A percentile compares a stretch with the other conserved stretches of the same genome.
Evolutionary conservation across 1,140 invertebrate species (phyloP).

Genomic region (Triops longicaudatus): DNA sequence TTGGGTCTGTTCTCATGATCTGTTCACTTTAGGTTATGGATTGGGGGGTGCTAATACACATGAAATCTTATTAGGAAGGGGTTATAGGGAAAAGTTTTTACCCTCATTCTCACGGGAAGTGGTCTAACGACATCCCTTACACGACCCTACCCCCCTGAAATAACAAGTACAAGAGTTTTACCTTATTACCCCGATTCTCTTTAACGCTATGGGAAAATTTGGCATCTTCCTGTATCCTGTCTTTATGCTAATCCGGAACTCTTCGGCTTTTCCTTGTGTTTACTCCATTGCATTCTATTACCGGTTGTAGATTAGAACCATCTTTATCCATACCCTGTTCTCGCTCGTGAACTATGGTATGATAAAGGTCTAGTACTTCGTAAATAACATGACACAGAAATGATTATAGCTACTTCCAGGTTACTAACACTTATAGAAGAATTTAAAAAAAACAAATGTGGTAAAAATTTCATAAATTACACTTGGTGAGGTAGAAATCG

Average conservation of each 20-base stretch:
- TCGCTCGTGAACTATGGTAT: no score
- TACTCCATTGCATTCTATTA: no score
- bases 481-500: no score
- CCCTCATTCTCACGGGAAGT: constrained; percentile 7
- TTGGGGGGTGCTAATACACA: not conserved
- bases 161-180: not conserved
- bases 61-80: not conserved
- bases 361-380: no score
- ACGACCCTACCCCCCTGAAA: not conserved
- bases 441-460: no score
- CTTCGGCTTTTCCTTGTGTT: not conserved
- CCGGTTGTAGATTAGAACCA: no score
- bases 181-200: not conserved
- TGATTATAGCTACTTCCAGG: no score
- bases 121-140: not conserved
- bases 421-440: no score
- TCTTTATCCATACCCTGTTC: no score
- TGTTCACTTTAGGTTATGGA: not conserved
- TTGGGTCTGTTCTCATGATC: not conserved
- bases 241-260: not conserved
- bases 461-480: no score
- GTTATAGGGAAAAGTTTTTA: not conserved
- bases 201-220: not conserved
- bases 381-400: no score
- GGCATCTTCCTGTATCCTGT: not conserved